Evolutionary conservation across 2,113 vertebrate genomes (phyloP), one percentile per base, ranked within the genome.

Genomic region (Sorex fumeus): DNA sequence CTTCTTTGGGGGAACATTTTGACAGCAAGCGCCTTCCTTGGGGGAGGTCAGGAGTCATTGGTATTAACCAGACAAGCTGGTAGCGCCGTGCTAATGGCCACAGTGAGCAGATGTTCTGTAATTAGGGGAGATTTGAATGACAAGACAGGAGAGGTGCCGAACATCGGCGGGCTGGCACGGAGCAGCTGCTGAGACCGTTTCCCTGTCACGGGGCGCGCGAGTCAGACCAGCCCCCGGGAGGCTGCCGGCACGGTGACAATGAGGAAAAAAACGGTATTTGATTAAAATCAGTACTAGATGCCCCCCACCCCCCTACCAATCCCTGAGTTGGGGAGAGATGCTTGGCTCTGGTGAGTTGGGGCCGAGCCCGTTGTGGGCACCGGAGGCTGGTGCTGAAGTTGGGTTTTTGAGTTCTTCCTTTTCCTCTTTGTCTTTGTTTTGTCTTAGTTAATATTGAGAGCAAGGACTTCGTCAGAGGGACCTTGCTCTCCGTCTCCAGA

Each of bases 91-190:
- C 98, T 99, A 99, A 99, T 98, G 98, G 98, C 99, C 98, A 98
- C 98, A 98, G 98, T 98, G 98, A 99, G 99, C 99, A 99, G 99
- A 99, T 99, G 99, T 99, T 99, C 98, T 97, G 99, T 99, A 99
- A 99, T 99, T 99, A 99, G 99, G 98, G 99, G 98, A 99, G 99
- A 99, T 98, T 98, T 99, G 99, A 99, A 98, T 99, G 99, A 99
- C 99, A 99, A 99, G 99, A 98, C 98, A 98, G 97, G 98, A 98
- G 98, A 98, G 98, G 98, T 98, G 97, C 97, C 93, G 98, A 98
- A 98, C 99, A 99, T 97, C 97, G 98, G 98, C 98, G 98, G 98
- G 97, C 97, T 98, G 98, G 98, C 98, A 98, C 98, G 96, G 97
- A 98, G 98, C 99, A 99, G 99, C 98, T 99, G 99, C 98, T 98